Evolutionary conservation across 2,888 invertebrate species (phyloP).

Genomic region (Lissonota sp.): DNA sequence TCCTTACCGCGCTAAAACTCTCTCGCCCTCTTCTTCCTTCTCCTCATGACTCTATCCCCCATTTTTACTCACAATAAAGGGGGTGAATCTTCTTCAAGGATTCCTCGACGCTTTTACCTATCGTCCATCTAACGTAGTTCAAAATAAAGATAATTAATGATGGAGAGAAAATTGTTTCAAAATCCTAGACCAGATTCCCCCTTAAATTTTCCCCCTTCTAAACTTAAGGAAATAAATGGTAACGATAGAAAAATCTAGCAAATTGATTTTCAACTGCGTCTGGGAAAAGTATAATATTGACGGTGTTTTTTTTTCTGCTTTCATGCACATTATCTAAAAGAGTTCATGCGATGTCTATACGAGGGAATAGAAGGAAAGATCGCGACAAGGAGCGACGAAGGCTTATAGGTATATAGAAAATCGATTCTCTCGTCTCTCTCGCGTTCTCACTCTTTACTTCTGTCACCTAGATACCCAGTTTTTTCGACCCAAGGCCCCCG

Average conservation of each 20-base stretch:
- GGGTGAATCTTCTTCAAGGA: too few species aligned
- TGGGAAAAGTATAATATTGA: too few species aligned
- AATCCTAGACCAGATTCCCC: too few species aligned
- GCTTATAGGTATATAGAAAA: constrained; percentile 47
- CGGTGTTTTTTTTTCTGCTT: constrained; percentile 9
- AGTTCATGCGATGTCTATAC: not conserved
- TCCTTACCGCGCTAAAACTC: constrained; percentile 57
- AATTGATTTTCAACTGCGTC: too few species aligned
- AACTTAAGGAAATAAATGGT: too few species aligned
- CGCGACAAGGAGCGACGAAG: constrained; percentile 3
- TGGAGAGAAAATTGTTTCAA: too few species aligned
- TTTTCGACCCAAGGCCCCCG: constrained; percentile 67
- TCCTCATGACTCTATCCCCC: constrained; percentile 18
- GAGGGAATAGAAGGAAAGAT: constrained; percentile 7
- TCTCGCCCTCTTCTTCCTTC: constrained; percentile 40
- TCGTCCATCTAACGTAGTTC: too few species aligned
- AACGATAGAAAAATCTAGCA: too few species aligned
- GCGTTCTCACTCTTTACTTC: constrained; percentile 28
- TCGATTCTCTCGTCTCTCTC: constrained; percentile 49
- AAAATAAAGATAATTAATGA: too few species aligned
- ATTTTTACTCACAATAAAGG: not conserved
- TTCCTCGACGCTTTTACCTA: too few species aligned
- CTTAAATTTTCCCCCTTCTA: too few species aligned
- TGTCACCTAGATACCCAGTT: constrained; percentile 67
- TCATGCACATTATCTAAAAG: constrained; percentile 21